phyloP scores from a whole-genome alignment of 2,888 invertebrate species.

The Hedya salicella region DNA sequence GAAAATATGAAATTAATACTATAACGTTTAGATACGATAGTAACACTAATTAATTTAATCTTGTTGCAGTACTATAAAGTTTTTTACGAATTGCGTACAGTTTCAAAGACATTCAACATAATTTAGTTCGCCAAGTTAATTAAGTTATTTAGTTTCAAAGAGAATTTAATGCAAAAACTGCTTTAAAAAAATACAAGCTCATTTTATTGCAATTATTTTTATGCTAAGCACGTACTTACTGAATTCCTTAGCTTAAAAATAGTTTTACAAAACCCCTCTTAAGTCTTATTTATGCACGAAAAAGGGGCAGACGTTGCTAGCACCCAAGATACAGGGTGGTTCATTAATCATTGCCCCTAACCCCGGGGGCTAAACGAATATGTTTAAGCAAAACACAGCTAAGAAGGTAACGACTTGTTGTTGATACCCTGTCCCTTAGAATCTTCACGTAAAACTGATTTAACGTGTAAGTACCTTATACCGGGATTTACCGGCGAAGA shows the following conservation, averaged over 20 bases:
- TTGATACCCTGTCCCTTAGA: conserved; percentile 50
- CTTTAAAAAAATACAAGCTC: background rate
- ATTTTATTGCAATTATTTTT: conserved; percentile 11
- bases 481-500: conserved; percentile 3
- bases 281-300: conserved; percentile 66
- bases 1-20: no score
- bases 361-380: conserved; percentile 74
- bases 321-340: conserved; percentile 61
- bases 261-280: conserved; percentile 41
- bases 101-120: background rate
- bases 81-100: background rate
- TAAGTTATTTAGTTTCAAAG: background rate
- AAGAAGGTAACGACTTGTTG: conserved; percentile 70
- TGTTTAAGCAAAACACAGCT: conserved; percentile 70
- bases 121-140: background rate
- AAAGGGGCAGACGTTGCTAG: conserved; percentile 61
- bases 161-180: background rate
- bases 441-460: conserved; percentile 40
- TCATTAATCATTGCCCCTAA: conserved; percentile 80
- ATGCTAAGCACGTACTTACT: conserved; percentile 24
- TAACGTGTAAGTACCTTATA: conserved; percentile 28
- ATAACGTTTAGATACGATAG: no score
- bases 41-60: no score
- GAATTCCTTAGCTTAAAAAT: conserved; percentile 42
- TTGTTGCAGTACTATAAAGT: no score